Evolutionary conservation across 2,888 invertebrate genomes (phyloP), one percentile per base, ranked within the genome.

Genomic region (Polydrusus cervinus): DNA sequence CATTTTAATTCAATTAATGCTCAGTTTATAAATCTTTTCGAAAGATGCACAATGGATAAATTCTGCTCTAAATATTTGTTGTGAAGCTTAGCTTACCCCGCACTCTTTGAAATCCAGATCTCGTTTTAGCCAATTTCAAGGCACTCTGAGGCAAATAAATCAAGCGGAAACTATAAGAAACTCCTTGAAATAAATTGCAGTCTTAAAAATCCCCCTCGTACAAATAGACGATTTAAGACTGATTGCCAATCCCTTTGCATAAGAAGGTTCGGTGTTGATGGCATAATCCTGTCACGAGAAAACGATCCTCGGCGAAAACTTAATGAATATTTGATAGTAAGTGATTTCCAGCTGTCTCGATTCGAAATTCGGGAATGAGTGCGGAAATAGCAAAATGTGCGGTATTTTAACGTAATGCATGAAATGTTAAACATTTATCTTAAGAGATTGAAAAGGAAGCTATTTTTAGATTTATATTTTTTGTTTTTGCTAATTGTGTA

Each of bases 281-380:
- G 74, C 74, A 68, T 68, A 74, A 74, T 68, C 74, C 68, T 74
- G 74, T 74, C 68, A 66, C 74, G 45, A 49, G 62, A 45, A 47
- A 64, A 55, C 68, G 68, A 55, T 47, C 61, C 45, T 55, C 64
- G 43, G 49, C 40, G 67, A 68, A 67, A 74, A 74, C 62, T 68
- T 74, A 68, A 61, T 74, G 74, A 74, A 74, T 74, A 74, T 74
- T 74, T 64, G 55, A 62, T 74, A 68, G 67, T 74, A 68, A 74
- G 74, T 68, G 74, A 68, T 62, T 74, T 61, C 43, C 61, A 51
- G 70, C 25, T 69, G 43, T 55, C 38, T 57, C 38, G 60, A 69
- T 68, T 45, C 62, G 47, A 14, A 34, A 55, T 55, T 53, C 25
- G 53, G 25, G 1, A 25, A 34, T n/a, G 38, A 16, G 38, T 40